Conservation (phyloP, 2,888 invertebrate species). For the Aphodius sticticus region DNA sequence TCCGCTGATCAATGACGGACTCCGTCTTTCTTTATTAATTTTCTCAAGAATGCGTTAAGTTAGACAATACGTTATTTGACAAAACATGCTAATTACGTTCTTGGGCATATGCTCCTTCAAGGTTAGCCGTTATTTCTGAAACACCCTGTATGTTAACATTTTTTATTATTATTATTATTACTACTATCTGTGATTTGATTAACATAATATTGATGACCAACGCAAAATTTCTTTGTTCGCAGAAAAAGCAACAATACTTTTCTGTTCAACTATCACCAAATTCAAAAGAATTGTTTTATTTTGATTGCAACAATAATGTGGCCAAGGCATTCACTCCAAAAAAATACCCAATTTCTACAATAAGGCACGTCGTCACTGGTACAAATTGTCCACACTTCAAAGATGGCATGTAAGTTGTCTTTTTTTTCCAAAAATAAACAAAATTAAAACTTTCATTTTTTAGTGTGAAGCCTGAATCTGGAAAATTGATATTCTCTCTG, state of each 20-base stretch:
- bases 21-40: no score
- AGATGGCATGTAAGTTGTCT: slow-evolving; percentile 49
- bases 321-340: background rate
- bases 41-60: no score
- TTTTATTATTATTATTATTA: slow-evolving; percentile 18
- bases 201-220: background rate
- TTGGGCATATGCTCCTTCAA: no score
- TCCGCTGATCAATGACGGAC: no score
- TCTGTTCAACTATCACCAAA: slow-evolving; percentile 42
- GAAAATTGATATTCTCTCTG: slow-evolving; percentile 51
- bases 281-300: slow-evolving; percentile 40
- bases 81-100: no score
- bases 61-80: no score
- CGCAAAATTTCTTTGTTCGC: slow-evolving; percentile 28
- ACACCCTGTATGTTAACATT: slow-evolving; percentile 38
- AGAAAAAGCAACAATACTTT: slow-evolving; percentile 44
- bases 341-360: slow-evolving; percentile 33
- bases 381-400: slow-evolving; percentile 54
- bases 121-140: no score
- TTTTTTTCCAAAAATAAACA: background rate
- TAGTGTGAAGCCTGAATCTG: slow-evolving; percentile 44
- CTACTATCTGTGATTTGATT: no score
- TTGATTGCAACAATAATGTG: slow-evolving; percentile 38
- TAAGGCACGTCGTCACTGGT: slow-evolving; percentile 54
- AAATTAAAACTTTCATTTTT: slow-evolving; percentile 6